phyloP scores from a whole-genome alignment of 2,113 vertebrate species.

The Garra rufa region DNA sequence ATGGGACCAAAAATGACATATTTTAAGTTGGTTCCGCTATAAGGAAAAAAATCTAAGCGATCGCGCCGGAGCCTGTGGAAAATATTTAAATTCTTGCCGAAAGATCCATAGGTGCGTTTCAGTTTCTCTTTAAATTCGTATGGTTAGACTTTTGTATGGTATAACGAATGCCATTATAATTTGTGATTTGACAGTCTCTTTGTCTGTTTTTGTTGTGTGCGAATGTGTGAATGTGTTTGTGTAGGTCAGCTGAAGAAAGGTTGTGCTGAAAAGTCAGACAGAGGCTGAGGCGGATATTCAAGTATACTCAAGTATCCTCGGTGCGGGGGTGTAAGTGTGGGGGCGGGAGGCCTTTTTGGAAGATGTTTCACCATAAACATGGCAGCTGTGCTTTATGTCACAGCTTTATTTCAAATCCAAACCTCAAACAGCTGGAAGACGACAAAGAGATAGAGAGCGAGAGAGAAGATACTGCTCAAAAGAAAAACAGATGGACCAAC shows the following conservation, averaged over 20 bases:
- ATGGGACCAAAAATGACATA: too few relatives aligned
- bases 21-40: too few relatives aligned
- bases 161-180: too few relatives aligned
- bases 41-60: too few relatives aligned
- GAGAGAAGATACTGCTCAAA: neutral
- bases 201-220: neutral
- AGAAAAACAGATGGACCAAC: neutral
- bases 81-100: too few relatives aligned
- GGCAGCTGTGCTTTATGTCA: constrained; percentile 19
- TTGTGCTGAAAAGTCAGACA: neutral
- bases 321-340: constrained; percentile 29
- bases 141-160: too few relatives aligned
- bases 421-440: constrained; percentile 21
- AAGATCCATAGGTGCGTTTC: too few relatives aligned
- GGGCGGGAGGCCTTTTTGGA: constrained; percentile 41
- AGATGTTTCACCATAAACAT: constrained; percentile 28
- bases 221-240: constrained; percentile 13
- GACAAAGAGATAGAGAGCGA: neutral
- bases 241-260: constrained; percentile 4
- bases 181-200: too few relatives aligned
- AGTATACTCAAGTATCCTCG: constrained; percentile 36
- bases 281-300: neutral
- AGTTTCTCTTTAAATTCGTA: too few relatives aligned
- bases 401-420: constrained; percentile 12
- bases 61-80: too few relatives aligned